Conservation (phyloP, 2,888 invertebrate species). For the Quadriops clusia region DNA sequence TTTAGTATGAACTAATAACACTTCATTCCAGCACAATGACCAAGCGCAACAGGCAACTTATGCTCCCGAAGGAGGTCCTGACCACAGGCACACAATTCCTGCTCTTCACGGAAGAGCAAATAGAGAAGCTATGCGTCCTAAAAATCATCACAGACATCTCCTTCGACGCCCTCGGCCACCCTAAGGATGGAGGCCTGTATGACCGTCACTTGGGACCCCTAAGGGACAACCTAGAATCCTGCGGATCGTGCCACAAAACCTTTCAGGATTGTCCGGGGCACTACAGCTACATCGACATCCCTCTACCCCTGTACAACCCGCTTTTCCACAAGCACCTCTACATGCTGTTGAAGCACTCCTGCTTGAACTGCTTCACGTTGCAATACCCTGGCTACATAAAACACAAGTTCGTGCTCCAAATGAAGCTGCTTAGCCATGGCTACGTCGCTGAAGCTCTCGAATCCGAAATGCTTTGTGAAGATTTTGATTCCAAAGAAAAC, state of each 20-base stretch:
- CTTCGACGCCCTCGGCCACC: slow-evolving; percentile 74
- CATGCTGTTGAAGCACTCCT: slow-evolving; percentile 54
- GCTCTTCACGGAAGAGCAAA: slow-evolving; percentile 67
- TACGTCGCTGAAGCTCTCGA: slow-evolving; percentile 61
- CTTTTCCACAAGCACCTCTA: slow-evolving; percentile 67
- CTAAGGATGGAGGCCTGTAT: slow-evolving; percentile 78
- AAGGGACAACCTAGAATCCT: slow-evolving; percentile 54
- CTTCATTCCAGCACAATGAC: no score
- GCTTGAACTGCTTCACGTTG: slow-evolving; percentile 56
- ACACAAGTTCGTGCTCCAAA: slow-evolving; percentile 46
- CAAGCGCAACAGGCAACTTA: no score
- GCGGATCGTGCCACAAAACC: slow-evolving; percentile 65
- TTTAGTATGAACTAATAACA: no score
- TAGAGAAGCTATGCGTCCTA: slow-evolving; percentile 66
- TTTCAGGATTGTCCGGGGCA: slow-evolving; percentile 75
- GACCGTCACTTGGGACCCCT: slow-evolving; percentile 69
- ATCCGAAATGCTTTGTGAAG: slow-evolving; percentile 29
- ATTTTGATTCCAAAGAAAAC: slow-evolving; percentile 22
- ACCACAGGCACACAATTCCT: no score
- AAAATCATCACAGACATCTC: slow-evolving; percentile 67
- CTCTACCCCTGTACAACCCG: slow-evolving; percentile 83
- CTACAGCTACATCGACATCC: slow-evolving; percentile 86
- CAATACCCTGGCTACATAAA: slow-evolving; percentile 47
- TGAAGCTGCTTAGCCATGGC: slow-evolving; percentile 61
- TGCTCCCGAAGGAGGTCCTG: no score